A percentile compares a stretch with the other conserved stretches of the same genome.
Conservation (phyloP, 2,888 invertebrate genomes). For the Lepidocyrtoides sp. region DNA sequence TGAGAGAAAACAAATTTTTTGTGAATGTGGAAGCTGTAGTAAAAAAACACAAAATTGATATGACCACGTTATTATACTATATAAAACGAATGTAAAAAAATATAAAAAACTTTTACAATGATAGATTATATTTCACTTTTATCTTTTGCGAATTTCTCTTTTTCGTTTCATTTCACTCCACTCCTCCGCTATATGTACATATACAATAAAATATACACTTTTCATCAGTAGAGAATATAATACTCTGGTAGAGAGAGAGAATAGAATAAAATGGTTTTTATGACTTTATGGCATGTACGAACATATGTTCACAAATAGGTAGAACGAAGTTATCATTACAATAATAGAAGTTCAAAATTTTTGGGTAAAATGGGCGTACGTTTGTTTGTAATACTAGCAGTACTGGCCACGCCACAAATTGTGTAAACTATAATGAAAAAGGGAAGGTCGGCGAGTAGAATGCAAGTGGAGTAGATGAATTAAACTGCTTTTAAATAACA, state of each 20-base stretch:
- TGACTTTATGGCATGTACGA: background rate
- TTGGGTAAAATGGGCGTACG: background rate
- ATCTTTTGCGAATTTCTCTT: conserved; percentile 31
- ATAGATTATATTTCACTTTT: conserved; percentile 55
- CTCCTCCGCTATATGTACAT: too few relatives aligned
- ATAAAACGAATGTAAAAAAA: background rate
- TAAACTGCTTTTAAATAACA: conserved; percentile 30
- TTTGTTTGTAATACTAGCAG: background rate
- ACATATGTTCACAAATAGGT: background rate
- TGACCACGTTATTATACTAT: background rate
- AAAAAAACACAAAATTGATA: conserved; percentile 29
- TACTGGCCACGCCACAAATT: background rate
- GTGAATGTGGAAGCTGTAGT: background rate
- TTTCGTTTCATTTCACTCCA: background rate
- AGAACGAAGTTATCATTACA: background rate
- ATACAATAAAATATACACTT: too few relatives aligned
- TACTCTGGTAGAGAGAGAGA: conserved; percentile 4
- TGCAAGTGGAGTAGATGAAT: background rate
- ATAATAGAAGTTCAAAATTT: background rate
- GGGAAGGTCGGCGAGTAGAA: background rate
- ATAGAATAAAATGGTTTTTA: conserved; percentile 22
- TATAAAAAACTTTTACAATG: conserved; percentile 29
- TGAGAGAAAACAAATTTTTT: background rate
- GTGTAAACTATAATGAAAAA: background rate
- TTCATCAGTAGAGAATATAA: background rate